Base-by-base conservation (phyloP, 2,888 invertebrate genomes). In the Dinocampus coccinellae region DNA sequence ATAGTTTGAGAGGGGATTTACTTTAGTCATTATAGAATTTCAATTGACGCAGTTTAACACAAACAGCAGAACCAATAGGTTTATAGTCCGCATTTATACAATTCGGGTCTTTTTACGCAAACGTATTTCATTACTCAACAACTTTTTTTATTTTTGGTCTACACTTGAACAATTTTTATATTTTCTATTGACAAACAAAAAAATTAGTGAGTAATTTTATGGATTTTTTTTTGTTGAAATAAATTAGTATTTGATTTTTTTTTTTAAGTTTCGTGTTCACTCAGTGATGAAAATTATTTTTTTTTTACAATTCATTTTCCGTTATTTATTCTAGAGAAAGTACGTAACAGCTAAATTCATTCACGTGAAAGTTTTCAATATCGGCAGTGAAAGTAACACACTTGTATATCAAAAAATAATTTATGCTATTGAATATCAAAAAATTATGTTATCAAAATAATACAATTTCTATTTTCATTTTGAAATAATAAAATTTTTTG, bases 311-410 rank as follows among this genome's bases (percentile, higher is more conserved):
- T n/a, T n/a, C n/a, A n/a, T n/a, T n/a, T n/a, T n/a, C n/a, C n/a
- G 55, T 24, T 13, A 55, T 55, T 2, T 11, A 26, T 55, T 55
- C 42, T 11, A 39, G 63, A 33, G 63, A 64, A 64, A 64, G 63
- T 52, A 42, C 34, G 9, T 64, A 33, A 58, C 34, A 64, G 26
- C 24, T 39, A 52, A 26, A 64, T 29, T 64, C 16, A 64, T 47
- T 26, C 63, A 26, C 26, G 63, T 64, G 52, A 64, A 64, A 64
- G 63, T 64, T 64, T n/a, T 16, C 11, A 64, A 52, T 64, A 33
- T 64, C 16, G 9, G 3, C 10, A 47, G 63, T 64, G 63, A 64
- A 64, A 64, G 63, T 52, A 36, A 36, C 34, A 34, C 34, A 60
- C 20, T 34, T 34, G 20, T 11, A 29, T 13, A 10, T 9, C 2